Evolutionary conservation across 2,888 invertebrate genomes (phyloP).

Genomic region (Hypomecis atomaria): DNA sequence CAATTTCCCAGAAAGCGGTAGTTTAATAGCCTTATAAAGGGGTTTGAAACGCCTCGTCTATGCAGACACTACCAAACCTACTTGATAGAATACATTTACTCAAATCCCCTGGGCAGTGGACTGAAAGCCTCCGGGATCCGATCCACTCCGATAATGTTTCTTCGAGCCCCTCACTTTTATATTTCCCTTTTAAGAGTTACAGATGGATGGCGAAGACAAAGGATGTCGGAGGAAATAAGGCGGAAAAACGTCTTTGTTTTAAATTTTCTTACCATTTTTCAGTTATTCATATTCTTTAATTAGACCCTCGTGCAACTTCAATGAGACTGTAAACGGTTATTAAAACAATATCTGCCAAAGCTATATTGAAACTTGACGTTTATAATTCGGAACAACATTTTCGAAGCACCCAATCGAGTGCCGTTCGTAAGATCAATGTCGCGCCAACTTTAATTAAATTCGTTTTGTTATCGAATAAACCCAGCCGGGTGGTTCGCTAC

Average conservation of each 20-base stretch:
- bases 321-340: conserved; percentile 5
- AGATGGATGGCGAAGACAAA: conserved; percentile 43
- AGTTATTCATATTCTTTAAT: conserved; percentile 16
- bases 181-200: conserved; percentile 48
- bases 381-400: conserved; percentile 39
- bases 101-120: conserved; percentile 54
- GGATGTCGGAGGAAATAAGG: conserved; percentile 30
- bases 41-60: conserved; percentile 27
- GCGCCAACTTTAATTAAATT: conserved; percentile 62
- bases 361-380: conserved; percentile 34
- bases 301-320: conserved; percentile 3
- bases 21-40: conserved; percentile 21
- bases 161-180: conserved; percentile 55
- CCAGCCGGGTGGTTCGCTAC: conserved; percentile 39
- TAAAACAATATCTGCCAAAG: conserved; percentile 9
- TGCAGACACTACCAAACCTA: conserved; percentile 47
- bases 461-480: conserved; percentile 60
- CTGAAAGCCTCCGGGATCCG: conserved; percentile 62
- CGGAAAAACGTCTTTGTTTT: conserved; percentile 25
- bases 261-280: conserved; percentile 16
- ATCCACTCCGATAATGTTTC: conserved; percentile 61
- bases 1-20: conserved; percentile 19
- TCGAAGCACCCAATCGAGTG: conserved; percentile 48
- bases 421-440: conserved; percentile 54
- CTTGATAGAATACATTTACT: conserved; percentile 52